Evolutionary conservation across 2,797 vertebrate genomes (phyloP), one percentile per base, ranked within the genome.

Genomic region (Pseudotriccus pelzelni): DNA sequence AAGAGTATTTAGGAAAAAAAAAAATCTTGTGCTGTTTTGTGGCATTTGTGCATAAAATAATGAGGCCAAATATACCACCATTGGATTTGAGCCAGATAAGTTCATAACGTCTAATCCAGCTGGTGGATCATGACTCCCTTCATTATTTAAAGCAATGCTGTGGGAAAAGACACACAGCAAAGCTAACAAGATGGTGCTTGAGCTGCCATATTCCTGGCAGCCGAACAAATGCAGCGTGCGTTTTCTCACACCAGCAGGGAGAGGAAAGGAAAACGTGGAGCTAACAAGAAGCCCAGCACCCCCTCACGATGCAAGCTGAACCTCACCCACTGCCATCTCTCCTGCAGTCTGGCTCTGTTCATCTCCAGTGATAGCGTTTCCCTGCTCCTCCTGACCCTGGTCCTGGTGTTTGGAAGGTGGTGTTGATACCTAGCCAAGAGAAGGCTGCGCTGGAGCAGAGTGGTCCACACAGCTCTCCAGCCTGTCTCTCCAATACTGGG

Each of bases 31-130:
- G 85, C 94, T 95, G 94, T 94, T 96, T 96, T 86, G 94, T 93
- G 96, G 95, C 95, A 96, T 95, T 95, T 97, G 87, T 96, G 93
- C 94, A 96, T 93, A 96, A 96, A 97, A 96, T 97, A 97, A 97
- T 95, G 91, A 94, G 95, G 94, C 89, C 96, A 97, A 96, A 96
- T 95, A 94, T 96, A 97, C 96, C 95, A 95, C 91, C 88, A 79
- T 92, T 95, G 95, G 80, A 86, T 88, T 89, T 90, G 81, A 89
- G 95, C 95, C 96, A 96, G 91, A 50, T 67, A 96, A 96, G 89
- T 97, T 94, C 89, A 93, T 89, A 96, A 76, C 83, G 63, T 96
- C 62, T 96, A 97, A 95, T 95, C 91, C 95, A 96, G 96, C 89
- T 96, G 90, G 95, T 96, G 93, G 95, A 95, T 96, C 91, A 94